Base-by-base conservation (phyloP, 2,113 vertebrate species). In the Cololabis saira region DNA sequence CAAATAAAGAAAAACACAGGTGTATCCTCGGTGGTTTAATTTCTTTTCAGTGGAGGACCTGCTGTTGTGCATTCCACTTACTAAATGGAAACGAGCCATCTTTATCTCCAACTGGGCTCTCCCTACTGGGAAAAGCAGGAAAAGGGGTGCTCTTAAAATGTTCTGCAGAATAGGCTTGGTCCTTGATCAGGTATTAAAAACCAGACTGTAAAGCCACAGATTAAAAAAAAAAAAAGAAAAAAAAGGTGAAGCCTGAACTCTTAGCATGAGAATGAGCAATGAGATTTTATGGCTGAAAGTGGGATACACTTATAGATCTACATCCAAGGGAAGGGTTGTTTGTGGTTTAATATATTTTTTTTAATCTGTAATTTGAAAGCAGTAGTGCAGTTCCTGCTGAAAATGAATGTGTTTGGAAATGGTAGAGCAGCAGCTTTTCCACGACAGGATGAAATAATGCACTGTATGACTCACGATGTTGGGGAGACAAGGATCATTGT, bases 221-320 rank as follows among this genome's bases (percentile, higher is more conserved):
- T 44, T 3, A 53, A 27, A 27, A 27, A 3, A 3, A 27, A 27
- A 27, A 27, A 27, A 37, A 11, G 10, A 3, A 37, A 37, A 37
- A 30, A 30, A 17, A 62, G 56, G 33, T 48, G 5, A n/a, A 71
- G 22, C n/a, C 45, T 67, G 15, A 7, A 57, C 12, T 51, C 13
- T 33, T 44, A 18, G 24, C 47, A n/a, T 14, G 11, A 27, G 12
- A 57, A 33, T 49, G n/a, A 62, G 18, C 43, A 24, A 7, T 18
- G 5, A 52, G 15, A 65, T 18, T 17, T 60, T 14, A 45, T 24
- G 44, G 17, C 21, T 17, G 42, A 19, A 18, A 53, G 43, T 61
- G 17, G 16, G 13, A n/a, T 8, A n/a, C 14, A 52, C 50, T 52
- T 22, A 27, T 21, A 30, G 40, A 33, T 54, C 27, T 19, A 22